These are phyloP conservation scores for Clusia tigrina DNA, from an alignment of 2,888 invertebrate genomes.

Conservation along the genomic window DNA sequence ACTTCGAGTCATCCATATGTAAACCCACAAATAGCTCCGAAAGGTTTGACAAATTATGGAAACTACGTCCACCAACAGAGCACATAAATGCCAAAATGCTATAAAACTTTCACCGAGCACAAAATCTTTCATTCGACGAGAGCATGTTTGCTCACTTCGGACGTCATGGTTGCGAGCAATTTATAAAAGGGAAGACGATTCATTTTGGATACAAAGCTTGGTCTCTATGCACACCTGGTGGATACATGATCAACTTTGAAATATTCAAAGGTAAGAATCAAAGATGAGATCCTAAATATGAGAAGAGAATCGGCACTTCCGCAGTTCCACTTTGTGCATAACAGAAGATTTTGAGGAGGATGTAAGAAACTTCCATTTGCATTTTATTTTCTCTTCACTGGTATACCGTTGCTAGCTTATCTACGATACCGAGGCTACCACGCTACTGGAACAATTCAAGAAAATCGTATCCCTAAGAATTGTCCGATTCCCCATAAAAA, in stretches of 20 bases:
- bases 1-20: too few relatives aligned
- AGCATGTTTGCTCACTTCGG: background rate
- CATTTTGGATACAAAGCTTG: conserved; percentile 40
- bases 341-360: background rate
- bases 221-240: conserved; percentile 36
- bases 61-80: too few relatives aligned
- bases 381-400: conserved; percentile 40
- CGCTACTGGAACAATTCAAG: conserved; percentile 41
- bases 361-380: background rate
- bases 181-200: background rate
- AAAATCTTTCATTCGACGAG: conserved; percentile 7
- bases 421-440: conserved; percentile 37
- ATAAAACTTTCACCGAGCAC: background rate
- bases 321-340: conserved; percentile 25
- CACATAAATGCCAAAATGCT: too few relatives aligned
- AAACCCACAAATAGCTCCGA: too few relatives aligned
- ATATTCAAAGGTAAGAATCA: conserved; percentile 34
- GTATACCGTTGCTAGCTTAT: conserved; percentile 31
- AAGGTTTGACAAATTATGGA: too few relatives aligned
- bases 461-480: conserved; percentile 39
- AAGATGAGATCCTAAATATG: conserved; percentile 4
- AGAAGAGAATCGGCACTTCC: conserved; percentile 24
- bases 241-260: conserved; percentile 38
- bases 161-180: background rate
- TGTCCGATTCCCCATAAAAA: conserved; percentile 24